phyloP scores from a whole-genome alignment of 2,888 invertebrate species.

The Onchidella celtica region DNA sequence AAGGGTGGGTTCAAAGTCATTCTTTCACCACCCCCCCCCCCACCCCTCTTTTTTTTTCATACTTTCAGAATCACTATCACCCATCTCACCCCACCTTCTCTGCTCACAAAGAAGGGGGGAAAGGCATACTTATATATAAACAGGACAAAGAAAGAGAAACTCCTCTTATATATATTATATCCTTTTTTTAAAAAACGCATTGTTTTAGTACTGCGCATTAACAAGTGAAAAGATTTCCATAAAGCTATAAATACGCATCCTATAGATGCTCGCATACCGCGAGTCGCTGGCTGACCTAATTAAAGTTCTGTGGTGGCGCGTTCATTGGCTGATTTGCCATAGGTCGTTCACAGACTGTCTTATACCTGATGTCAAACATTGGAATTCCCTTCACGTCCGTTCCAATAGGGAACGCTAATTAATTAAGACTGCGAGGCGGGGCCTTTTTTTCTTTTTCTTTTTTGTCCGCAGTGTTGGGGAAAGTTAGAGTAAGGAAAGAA shows the following conservation, averaged over 20 bases:
- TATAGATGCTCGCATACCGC: not conserved
- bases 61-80: not conserved
- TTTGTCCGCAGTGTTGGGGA: too few relatives aligned
- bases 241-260: too few relatives aligned
- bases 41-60: not conserved
- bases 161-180: too few relatives aligned
- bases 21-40: not conserved
- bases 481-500: too few relatives aligned
- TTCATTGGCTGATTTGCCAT: slow-evolving; percentile 2
- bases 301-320: not conserved
- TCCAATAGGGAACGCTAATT: not conserved
- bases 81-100: not conserved
- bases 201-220: too few relatives aligned
- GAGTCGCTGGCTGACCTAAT: not conserved
- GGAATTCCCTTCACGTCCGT: slow-evolving; percentile 2
- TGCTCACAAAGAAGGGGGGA: not conserved
- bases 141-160: too few relatives aligned
- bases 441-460: too few relatives aligned
- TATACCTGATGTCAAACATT: not conserved
- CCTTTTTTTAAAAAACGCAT: too few relatives aligned
- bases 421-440: too few relatives aligned
- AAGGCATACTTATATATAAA: too few relatives aligned
- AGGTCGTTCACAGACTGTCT: not conserved
- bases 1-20: too few relatives aligned
- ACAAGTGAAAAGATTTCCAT: too few relatives aligned